Evolutionary conservation across 2,113 vertebrate species (phyloP).

Genomic region (Sylvietta virens): DNA sequence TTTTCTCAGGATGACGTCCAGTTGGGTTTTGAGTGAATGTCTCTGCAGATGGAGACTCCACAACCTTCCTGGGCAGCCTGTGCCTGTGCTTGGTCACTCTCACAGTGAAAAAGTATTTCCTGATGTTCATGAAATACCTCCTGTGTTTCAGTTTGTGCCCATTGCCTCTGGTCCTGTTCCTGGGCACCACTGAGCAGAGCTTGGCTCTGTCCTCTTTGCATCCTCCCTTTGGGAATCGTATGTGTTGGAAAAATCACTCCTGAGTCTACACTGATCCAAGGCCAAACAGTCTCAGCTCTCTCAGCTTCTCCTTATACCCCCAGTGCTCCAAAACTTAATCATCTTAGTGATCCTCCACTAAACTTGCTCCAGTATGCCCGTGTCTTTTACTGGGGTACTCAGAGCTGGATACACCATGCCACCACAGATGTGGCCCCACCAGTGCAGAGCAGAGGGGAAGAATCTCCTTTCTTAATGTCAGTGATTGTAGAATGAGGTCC

Average conservation of each 20-base stretch:
- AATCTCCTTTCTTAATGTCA: background rate
- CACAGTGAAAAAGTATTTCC: background rate
- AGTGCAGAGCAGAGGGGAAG: background rate
- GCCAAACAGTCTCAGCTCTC: background rate
- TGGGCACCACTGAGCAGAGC: background rate
- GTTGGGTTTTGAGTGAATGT: background rate
- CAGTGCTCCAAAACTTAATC: background rate
- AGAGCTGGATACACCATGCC: background rate
- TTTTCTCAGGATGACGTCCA: background rate
- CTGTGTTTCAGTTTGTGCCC: background rate
- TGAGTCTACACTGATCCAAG: background rate
- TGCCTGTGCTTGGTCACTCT: rapidly evolving
- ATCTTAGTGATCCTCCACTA: background rate
- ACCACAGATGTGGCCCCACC: background rate
- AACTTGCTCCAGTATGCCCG: background rate
- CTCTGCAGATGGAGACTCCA: background rate
- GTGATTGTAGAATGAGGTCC: background rate
- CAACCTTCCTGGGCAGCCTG: background rate
- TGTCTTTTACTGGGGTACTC: background rate
- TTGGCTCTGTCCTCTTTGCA: background rate
- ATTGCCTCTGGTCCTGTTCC: background rate
- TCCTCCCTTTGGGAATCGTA: background rate
- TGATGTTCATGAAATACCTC: background rate
- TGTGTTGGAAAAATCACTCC: rapidly evolving
- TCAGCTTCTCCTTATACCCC: background rate